Evolutionary conservation across 53 echinoderm and acorn worm species (phyloP), one percentile per base, ranked within the genome.

Genomic region (Paelopatides confundens): DNA sequence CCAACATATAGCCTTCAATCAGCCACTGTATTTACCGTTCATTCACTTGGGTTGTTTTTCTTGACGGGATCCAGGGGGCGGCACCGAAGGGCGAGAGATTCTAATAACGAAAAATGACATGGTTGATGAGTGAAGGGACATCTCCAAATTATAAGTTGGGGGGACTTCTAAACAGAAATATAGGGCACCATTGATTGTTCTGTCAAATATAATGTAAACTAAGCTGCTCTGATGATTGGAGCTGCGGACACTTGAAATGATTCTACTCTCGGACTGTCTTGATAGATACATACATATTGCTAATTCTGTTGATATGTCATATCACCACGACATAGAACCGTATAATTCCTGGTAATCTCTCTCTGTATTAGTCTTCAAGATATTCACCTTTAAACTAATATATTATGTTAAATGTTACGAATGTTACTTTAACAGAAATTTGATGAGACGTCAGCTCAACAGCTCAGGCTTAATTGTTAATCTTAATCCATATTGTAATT

Each of bases 1-100:
- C 74, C n/a, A n/a, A n/a, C 24, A 17, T 39, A 43, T 23, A 74
- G 74, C 24, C 28, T 74, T 58, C 58, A 46, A 46, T 36, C 39
- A 74, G 74, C 46, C 40, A 43, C 74, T 46, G 40, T 74, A 43
- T 74, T 74, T 74, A 74, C 39, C 74, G 40, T 74, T 74, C 74
- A 74, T 74, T 74, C 74, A 26, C 46, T 38, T 74, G 47, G 21
- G 74, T 40, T 74, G 74, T 40, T 74, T 74, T 43, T 13, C 40
- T 28, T 74, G 39, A 74, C 74, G 46, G 21, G 24, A 23, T 40
- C 74, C 31, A 21, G 43, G 74, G 58, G n/a, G 68, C 68, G 46
- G 74, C 74, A 23, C 74, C 74, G 40, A 46, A 26, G 74, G 74
- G 40, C 23, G 74, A 39, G 74, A 35, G 74, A 40, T 46, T 28